These are phyloP conservation scores for Ammodramus savannarum DNA, from an alignment of 2,113 vertebrate genomes.

Conservation along the genomic window DNA sequence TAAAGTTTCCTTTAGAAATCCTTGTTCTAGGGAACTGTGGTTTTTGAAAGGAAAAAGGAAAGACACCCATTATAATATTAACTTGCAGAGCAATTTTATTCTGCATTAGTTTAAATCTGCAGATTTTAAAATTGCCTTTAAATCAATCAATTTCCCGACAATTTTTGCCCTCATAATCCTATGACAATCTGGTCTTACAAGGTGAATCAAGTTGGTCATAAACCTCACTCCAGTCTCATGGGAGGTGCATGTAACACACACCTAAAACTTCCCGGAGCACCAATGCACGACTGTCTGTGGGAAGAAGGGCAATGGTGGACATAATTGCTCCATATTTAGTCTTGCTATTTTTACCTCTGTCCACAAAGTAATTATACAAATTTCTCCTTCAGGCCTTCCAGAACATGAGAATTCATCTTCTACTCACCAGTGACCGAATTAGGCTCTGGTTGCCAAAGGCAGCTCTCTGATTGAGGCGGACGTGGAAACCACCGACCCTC, in stretches of 20 bases:
- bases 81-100: background rate
- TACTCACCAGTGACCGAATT: background rate
- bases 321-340: background rate
- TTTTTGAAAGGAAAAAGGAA: background rate
- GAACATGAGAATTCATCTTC: background rate
- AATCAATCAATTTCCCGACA: background rate
- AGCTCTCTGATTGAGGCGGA: background rate
- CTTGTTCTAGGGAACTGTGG: background rate
- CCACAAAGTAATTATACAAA: background rate
- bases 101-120: background rate
- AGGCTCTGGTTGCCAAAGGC: background rate
- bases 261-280: background rate
- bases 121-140: background rate
- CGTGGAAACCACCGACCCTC: background rate
- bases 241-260: background rate
- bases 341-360: background rate
- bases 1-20: background rate
- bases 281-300: accelerated
- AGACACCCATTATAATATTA: background rate
- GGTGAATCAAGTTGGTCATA: background rate
- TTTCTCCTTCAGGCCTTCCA: background rate
- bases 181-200: background rate
- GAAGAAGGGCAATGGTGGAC: background rate
- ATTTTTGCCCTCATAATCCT: background rate
- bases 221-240: background rate